Evolutionary conservation across 1,140 invertebrate species (phyloP).

Genomic region (Hyles vespertilio): DNA sequence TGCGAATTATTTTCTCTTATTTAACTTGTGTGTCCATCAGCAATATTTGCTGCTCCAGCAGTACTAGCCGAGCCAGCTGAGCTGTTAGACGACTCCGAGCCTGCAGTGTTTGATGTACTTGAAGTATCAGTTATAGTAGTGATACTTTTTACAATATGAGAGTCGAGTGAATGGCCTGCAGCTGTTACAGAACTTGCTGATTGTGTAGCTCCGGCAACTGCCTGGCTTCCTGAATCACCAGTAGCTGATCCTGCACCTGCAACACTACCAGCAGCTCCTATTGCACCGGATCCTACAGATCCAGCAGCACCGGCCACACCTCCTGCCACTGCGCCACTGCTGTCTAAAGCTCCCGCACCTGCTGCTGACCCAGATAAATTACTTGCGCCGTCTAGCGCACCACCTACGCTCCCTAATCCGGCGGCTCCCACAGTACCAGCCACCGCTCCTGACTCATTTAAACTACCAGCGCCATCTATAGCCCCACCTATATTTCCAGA

Average conservation of each 20-base stretch:
- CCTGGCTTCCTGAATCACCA: not conserved
- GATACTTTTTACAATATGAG: too few species aligned
- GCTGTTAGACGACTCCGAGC: too few species aligned
- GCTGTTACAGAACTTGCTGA: too few species aligned
- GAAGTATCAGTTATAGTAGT: too few species aligned
- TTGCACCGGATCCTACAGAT: too few species aligned
- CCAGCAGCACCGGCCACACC: not conserved
- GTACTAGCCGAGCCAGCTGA: too few species aligned
- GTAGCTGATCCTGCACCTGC: not conserved
- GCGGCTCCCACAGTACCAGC: not conserved
- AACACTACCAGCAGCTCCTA: not conserved
- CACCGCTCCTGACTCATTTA: not conserved
- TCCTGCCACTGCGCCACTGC: not conserved
- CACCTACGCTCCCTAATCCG: conserved; percentile 3
- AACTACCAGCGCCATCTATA: not conserved
- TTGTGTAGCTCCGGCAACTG: not conserved
- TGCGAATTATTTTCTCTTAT: too few species aligned
- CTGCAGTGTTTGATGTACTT: not conserved
- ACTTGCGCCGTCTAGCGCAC: not conserved
- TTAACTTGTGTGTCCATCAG: too few species aligned
- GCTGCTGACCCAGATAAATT: not conserved
- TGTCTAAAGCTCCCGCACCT: too few species aligned
- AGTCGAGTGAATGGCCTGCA: too few species aligned
- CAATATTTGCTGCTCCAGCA: too few species aligned
- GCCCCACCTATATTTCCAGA: not conserved